Percentiles rank a stretch among this genome's conserved stretches.
phyloP scores from a whole-genome alignment of 2,888 invertebrate species.

The Cephus nigrinus region DNA sequence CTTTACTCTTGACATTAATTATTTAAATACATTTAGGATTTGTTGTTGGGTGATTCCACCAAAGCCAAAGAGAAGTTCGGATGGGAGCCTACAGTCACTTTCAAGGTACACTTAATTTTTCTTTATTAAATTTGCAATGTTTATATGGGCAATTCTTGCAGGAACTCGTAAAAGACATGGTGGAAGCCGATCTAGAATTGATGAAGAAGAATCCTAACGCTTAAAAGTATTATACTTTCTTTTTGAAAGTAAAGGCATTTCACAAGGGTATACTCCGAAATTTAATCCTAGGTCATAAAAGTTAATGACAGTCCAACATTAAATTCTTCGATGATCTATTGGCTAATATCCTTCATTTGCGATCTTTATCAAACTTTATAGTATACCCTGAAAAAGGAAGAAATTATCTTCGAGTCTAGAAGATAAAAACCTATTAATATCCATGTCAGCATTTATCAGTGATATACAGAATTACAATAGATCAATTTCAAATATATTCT shows the following conservation, averaged over 20 bases:
- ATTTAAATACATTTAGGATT: slow-evolving; percentile 71
- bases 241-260: neutral
- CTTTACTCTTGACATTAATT: neutral
- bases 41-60: slow-evolving; percentile 90
- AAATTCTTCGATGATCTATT: neutral
- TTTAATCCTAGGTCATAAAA: neutral
- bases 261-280: neutral
- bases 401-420: neutral
- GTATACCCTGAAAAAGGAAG: neutral
- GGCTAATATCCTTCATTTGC: neutral
- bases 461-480: neutral
- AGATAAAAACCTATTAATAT: neutral
- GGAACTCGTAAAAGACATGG: slow-evolving; percentile 94
- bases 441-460: neutral
- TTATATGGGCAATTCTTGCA: slow-evolving; percentile 61
- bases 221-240: slow-evolving; percentile 62
- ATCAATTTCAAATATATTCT: neutral
- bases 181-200: slow-evolving; percentile 87
- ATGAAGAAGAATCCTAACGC: slow-evolving; percentile 94
- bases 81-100: slow-evolving; percentile 89
- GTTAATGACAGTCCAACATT: neutral
- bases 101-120: slow-evolving; percentile 65
- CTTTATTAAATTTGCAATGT: slow-evolving; percentile 9
- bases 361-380: neutral
- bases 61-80: slow-evolving; percentile 89